Conservation (phyloP, 2,113 vertebrate species). For the Paramormyrops kingsleyae region DNA sequence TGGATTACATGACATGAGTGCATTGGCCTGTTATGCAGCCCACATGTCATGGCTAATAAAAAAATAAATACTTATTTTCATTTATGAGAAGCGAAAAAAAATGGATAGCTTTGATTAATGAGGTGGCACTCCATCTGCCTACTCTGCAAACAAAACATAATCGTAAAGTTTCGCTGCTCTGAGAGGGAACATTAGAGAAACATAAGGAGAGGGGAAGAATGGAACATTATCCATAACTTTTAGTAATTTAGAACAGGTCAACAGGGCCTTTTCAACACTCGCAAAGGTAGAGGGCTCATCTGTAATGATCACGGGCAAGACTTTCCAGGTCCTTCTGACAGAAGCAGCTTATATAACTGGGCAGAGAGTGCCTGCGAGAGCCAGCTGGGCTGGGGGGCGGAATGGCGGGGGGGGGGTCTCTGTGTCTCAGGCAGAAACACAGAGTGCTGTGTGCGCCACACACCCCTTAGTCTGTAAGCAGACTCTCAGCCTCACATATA, state of each 20-base stretch:
- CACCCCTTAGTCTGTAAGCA: slow-evolving; percentile 36
- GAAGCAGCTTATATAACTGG: slow-evolving; percentile 38
- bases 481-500: slow-evolving; percentile 44
- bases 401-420: slow-evolving; percentile 29
- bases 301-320: slow-evolving; percentile 37
- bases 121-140: slow-evolving; percentile 41
- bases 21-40: slow-evolving; percentile 30
- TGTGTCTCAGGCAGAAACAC: slow-evolving; percentile 45
- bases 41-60: slow-evolving; percentile 42
- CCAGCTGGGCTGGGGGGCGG: slow-evolving; percentile 26
- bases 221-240: slow-evolving; percentile 33
- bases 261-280: slow-evolving; percentile 36
- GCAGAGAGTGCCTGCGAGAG: slow-evolving; percentile 22
- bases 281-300: slow-evolving; percentile 39
- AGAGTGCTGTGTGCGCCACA: slow-evolving; percentile 38
- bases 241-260: slow-evolving; percentile 37
- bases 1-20: slow-evolving; percentile 45
- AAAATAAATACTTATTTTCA: slow-evolving; percentile 40
- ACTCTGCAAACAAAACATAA: slow-evolving; percentile 26
- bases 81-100: slow-evolving; percentile 29
- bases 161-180: slow-evolving; percentile 27
- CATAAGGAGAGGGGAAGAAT: slow-evolving; percentile 15
- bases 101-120: slow-evolving; percentile 45
- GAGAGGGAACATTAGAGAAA: slow-evolving; percentile 22
- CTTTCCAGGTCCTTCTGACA: slow-evolving; percentile 37